A percentile compares a stretch with the other conserved stretches of the same genome.
These are phyloP conservation scores for Scarus forsteni DNA, from an alignment of 2,797 vertebrate species.

Conservation along the genomic window DNA sequence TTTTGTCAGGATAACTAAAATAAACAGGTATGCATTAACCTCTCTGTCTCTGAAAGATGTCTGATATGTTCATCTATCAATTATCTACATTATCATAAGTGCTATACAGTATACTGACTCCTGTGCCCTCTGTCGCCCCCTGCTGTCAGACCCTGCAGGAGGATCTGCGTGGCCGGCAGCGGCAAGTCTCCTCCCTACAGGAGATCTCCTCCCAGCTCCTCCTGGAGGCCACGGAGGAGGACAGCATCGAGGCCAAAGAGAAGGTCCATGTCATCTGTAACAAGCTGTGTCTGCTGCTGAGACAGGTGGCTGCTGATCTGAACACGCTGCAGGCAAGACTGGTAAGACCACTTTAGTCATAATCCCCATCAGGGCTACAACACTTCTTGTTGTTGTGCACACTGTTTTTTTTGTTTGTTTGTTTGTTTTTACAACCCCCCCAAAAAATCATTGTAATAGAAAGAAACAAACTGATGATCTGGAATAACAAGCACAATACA, in stretches of 20 bases:
- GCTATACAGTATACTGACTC: background rate
- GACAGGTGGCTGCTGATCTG: slow-evolving; percentile 84
- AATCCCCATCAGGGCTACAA: background rate
- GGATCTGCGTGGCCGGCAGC: slow-evolving; percentile 83
- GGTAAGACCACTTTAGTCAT: slow-evolving; percentile 75
- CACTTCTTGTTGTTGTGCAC: background rate
- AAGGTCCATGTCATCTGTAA: slow-evolving; percentile 90
- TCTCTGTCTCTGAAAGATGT: too few relatives aligned
- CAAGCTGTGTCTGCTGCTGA: slow-evolving; percentile 87
- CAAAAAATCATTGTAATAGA: too few relatives aligned
- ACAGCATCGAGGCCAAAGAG: slow-evolving; percentile 90
- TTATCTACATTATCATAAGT: too few relatives aligned
- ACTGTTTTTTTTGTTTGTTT: background rate
- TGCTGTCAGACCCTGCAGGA: slow-evolving; percentile 86
- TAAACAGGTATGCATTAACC: too few relatives aligned
- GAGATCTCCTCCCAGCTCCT: slow-evolving; percentile 88
- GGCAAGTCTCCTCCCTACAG: slow-evolving; percentile 84
- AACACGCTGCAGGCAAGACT: slow-evolving; percentile 71
- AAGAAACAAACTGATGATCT: too few relatives aligned
- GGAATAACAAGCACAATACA: background rate
- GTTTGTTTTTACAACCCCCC: too few relatives aligned
- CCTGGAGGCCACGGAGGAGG: slow-evolving; percentile 80
- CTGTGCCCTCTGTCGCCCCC: slow-evolving; percentile 29
- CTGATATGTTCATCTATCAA: too few relatives aligned
- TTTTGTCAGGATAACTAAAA: too few relatives aligned